These are phyloP conservation scores for Poecilia wingei DNA, from an alignment of 2,797 vertebrate species.

Conservation along the genomic window DNA sequence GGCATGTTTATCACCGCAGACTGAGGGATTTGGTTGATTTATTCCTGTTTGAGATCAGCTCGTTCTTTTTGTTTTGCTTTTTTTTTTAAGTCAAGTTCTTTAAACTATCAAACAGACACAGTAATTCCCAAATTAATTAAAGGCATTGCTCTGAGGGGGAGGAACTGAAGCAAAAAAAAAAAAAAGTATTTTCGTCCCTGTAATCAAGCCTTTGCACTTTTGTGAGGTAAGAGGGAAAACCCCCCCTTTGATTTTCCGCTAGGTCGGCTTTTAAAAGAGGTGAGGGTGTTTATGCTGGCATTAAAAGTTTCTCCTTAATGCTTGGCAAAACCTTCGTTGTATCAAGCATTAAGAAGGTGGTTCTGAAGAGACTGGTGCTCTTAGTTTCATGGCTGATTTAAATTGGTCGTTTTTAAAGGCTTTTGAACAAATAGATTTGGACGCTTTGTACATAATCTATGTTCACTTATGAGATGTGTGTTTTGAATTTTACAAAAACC, in stretches of 20 bases:
- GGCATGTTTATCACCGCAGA: conserved; percentile 41
- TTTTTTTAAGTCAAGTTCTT: conserved; percentile 65
- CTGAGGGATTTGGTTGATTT: conserved; percentile 62
- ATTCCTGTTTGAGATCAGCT: conserved; percentile 62
- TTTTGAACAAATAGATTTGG: conserved; percentile 41
- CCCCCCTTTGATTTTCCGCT: conserved; percentile 72
- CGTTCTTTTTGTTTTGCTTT: background rate
- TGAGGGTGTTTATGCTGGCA: conserved; percentile 57
- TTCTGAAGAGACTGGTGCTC: conserved; percentile 36
- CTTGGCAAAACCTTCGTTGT: conserved; percentile 38
- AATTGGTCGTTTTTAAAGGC: conserved; percentile 36
- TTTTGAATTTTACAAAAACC: conserved; percentile 2
- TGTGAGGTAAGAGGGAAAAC: conserved; percentile 71
- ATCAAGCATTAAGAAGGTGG: conserved; percentile 56
- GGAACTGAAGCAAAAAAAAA: conserved; percentile 71
- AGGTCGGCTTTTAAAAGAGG: conserved; percentile 66
- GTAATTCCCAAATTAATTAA: conserved; percentile 78
- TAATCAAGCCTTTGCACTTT: conserved; percentile 77
- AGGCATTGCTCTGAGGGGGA: conserved; percentile 64
- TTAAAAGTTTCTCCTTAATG: conserved; percentile 61
- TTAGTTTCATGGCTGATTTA: conserved; percentile 46
- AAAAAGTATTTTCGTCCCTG: conserved; percentile 66
- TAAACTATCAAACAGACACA: conserved; percentile 66
- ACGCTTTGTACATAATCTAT: background rate
- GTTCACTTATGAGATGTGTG: conserved; percentile 7